Base-by-base conservation (phyloP, 2,888 invertebrate species). In the Crematogaster levior region DNA sequence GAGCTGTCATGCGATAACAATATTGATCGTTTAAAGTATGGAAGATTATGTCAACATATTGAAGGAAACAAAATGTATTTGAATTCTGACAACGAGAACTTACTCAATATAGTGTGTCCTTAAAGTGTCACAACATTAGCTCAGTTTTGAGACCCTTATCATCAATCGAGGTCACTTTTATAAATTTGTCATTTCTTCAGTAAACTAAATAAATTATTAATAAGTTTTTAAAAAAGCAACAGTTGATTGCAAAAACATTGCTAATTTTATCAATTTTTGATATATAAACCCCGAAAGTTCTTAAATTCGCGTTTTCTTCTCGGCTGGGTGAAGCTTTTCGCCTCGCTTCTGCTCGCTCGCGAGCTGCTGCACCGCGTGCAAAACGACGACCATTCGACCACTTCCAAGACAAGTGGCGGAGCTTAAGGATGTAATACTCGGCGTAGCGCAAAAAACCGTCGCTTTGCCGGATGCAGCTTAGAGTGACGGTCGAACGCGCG, bases 381-480 rank as follows among this genome's bases (percentile, higher is more conserved):
- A 51, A 48, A 51, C 46, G 48, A 48, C 21, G 53, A 46, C 85
- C 77, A 81, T 81, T 87, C 21, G 53, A 46, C 85, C 77, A 82
- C 83, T 87, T 81, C 72, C 63, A 86, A 88, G 83, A 86, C 89
- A 86, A 90, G 89, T 88, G 88, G 81, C 83, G 81, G 30, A 90
- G 85, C 86, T 92, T 87, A 86, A 90, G 90, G 91, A 92, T 91
- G 86, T 88, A 85, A 85, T 83, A 81, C 84, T 84, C 85, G 83
- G 86, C 72, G 86, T 85, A 81, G 84, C 53, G 81, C 88, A 91
- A 91, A 91, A 91, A 92, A 89, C 85, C 34, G 34, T 82, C 74
- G 87, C 89, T 91, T 89, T 92, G 89, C 92, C 92, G 92, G 92
- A 92, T 92, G 92, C 90, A 92, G 90, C 88, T 89, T 91, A 89